Base-by-base conservation (phyloP, 2,113 vertebrate genomes). In the Cnemophilus loriae region DNA sequence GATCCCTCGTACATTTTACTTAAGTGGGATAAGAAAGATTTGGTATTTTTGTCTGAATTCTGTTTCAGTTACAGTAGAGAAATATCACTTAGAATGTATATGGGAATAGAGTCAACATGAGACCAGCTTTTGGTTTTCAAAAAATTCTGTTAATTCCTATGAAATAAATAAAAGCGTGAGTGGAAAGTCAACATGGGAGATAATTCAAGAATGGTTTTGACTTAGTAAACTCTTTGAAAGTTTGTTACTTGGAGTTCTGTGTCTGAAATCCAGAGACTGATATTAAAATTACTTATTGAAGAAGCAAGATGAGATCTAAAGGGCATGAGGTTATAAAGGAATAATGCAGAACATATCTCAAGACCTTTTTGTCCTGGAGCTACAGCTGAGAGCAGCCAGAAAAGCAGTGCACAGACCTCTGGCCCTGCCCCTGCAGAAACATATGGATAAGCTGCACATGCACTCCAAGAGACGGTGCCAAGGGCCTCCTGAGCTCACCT, bases 321-420 rank as follows among this genome's bases (percentile, higher is more conserved):
- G 55, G 57, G 46, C 56, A 41, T 9, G 4, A 92, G 64, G 24
- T 87, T 86, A 79, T 46, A 65, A 49, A 78, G 41, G 42, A 61
- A 89, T 93, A 84, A 57, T 15, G 18, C 35, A 37, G 22, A 42
- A 44, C 11, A 24, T 3, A 59, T 39, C 42, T 63, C 75, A 82
- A 96, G 96, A 86, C 24, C 17, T 92, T 65, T 80, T 35, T 80
- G 77, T 87, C 41, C 63, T 57, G 79, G 86, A 91, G 77, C 75
- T 95, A 74, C 32, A 89, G 35, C 49, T 70, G 76, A 63, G 3
- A 73, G 39, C 19, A 85, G 33, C 50, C 63, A 41, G 89, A 82
- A 87, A 70, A 96, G 90, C 57, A 74, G 37, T 9, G 28, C 44
- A n/a, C 47, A 89, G 77, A 68, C 65, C 24, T 84, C 90, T 83